A percentile compares a stretch with the other conserved stretches of the same genome.
Evolutionary conservation across 2,113 vertebrate genomes (phyloP).

Genomic region (Tricholaema leucomelas): DNA sequence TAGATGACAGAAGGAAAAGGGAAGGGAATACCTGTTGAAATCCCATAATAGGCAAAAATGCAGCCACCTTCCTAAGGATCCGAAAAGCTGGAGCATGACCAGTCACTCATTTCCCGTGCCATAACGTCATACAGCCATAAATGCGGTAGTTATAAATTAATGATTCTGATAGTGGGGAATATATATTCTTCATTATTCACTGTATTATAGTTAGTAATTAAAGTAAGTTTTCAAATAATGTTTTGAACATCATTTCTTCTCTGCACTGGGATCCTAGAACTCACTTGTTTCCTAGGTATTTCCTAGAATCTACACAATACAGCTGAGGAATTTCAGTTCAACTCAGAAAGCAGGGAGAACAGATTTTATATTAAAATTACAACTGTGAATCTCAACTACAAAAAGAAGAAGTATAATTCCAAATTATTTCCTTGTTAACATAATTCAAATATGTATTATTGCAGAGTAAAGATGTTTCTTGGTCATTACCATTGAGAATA

Average conservation of each 20-base stretch:
- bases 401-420: neutral
- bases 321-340: neutral
- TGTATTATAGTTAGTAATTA: neutral
- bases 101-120: too few relatives aligned
- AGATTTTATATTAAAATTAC: neutral
- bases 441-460: neutral
- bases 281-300: neutral
- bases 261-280: neutral
- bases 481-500: neutral
- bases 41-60: too few relatives aligned
- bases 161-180: neutral
- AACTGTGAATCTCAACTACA: neutral
- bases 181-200: neutral
- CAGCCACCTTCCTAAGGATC: too few relatives aligned
- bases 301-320: neutral
- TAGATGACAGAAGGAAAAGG: too few relatives aligned
- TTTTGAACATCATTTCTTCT: neutral
- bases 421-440: neutral
- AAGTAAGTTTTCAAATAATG: neutral
- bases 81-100: too few relatives aligned
- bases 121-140: too few relatives aligned
- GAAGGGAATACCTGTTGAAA: too few relatives aligned
- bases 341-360: neutral
- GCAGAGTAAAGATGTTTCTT: neutral
- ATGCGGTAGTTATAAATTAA: neutral